phyloP scores from a whole-genome alignment of 30 jellyfish, hydroid and myxozoan species.

The Chrysaora quinquecirrha region DNA sequence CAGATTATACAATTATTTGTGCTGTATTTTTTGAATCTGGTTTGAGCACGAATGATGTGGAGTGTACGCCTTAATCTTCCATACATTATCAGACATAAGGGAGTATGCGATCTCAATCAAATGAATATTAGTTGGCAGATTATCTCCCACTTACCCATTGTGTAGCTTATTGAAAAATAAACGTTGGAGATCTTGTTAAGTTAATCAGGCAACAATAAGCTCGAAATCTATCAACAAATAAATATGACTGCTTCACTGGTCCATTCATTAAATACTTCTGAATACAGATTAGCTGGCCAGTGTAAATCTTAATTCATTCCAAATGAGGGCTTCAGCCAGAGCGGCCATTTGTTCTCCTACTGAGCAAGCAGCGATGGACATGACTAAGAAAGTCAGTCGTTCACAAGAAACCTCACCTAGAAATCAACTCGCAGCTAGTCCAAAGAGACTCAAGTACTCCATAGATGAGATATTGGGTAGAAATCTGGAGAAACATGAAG shows the following conservation, averaged over 20 bases:
- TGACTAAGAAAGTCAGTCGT: not conserved
- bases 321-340: conserved; percentile 52
- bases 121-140: conserved; percentile 65
- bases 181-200: conserved; percentile 79
- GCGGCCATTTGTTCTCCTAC: conserved; percentile 32
- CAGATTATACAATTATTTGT: too few species aligned
- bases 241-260: conserved; percentile 63
- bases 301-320: conserved; percentile 60
- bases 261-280: conserved; percentile 72
- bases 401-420: too few species aligned
- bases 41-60: too few species aligned
- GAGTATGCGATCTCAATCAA: conserved; percentile 68
- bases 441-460: conserved; percentile 62
- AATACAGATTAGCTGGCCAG: conserved; percentile 73
- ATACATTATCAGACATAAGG: conserved; percentile 50
- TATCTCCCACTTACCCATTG: conserved; percentile 76
- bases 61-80: not conserved
- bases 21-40: too few species aligned
- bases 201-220: conserved; percentile 68
- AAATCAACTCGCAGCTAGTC: too few species aligned
- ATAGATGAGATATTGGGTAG: conserved; percentile 67
- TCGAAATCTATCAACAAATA: conserved; percentile 74
- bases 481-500: conserved; percentile 27
- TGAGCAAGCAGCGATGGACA: not conserved
- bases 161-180: conserved; percentile 64